Evolutionary conservation across 64 coral and sea anemone species (phyloP).

Genomic region (Orbicella faveolata): DNA sequence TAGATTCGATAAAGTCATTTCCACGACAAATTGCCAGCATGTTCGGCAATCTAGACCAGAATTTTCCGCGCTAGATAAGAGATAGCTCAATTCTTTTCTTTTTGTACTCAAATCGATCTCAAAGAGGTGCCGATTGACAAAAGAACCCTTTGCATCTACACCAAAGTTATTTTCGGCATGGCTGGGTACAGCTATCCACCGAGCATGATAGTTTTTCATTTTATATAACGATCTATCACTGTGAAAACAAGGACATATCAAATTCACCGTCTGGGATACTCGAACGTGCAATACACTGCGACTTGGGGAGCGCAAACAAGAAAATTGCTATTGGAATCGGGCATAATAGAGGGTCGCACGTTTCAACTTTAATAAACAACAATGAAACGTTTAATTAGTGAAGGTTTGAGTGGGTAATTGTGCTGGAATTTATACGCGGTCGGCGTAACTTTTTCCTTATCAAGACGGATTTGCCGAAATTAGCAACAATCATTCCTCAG

Average conservation of each 20-base stretch:
- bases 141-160: constrained; percentile 12
- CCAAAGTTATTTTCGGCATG: constrained; percentile 47
- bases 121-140: constrained; percentile 34
- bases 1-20: constrained; percentile 12
- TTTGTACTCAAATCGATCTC: not conserved
- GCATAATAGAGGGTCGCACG: constrained; percentile 34
- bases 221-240: not conserved
- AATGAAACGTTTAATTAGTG: constrained; percentile 93
- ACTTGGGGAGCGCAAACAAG: not conserved
- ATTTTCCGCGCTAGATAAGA: not conserved
- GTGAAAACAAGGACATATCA: constrained; percentile 1
- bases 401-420: constrained; percentile 58
- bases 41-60: not conserved
- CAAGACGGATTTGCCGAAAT: constrained; percentile 25
- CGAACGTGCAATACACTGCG: no score
- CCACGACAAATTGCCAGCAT: not conserved
- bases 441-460: constrained; percentile 19
- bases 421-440: constrained; percentile 24
- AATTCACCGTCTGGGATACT: not conserved
- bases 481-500: not conserved
- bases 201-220: not conserved
- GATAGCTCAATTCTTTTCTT: not conserved
- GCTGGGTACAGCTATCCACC: not conserved
- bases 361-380: constrained; percentile 90
- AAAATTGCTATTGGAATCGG: constrained; percentile 5